Conservation (phyloP, 2,113 vertebrate species). For the Macrotus californicus region DNA sequence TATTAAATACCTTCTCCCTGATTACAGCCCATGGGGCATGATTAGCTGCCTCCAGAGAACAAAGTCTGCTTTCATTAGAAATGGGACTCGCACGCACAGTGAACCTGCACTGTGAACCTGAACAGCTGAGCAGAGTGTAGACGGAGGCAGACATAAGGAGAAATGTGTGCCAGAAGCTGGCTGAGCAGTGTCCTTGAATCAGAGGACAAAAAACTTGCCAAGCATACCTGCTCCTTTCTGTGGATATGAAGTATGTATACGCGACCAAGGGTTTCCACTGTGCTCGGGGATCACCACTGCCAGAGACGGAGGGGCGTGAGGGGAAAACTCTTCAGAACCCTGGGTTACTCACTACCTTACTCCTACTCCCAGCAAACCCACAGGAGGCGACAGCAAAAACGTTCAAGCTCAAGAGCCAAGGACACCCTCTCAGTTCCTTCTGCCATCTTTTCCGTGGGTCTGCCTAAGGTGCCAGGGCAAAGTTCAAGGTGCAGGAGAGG, state of each 20-base stretch:
- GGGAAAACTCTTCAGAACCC: neutral
- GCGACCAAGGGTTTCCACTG: neutral
- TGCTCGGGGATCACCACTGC: neutral
- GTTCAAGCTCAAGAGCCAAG: neutral
- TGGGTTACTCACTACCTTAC: neutral
- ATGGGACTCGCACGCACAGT: slow-evolving; percentile 81
- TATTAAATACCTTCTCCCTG: slow-evolving; percentile 86
- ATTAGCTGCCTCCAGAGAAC: slow-evolving; percentile 85
- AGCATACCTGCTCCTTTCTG: neutral
- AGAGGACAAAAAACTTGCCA: neutral
- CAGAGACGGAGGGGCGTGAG: neutral
- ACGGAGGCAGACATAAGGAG: slow-evolving; percentile 7
- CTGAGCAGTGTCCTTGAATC: neutral
- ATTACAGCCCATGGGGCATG: slow-evolving; percentile 85
- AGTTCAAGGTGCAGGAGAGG: neutral
- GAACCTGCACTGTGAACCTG: slow-evolving; percentile 75
- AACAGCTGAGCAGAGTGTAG: slow-evolving; percentile 77
- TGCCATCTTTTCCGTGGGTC: neutral
- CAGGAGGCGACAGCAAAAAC: neutral
- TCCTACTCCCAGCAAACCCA: neutral
- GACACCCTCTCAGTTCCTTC: neutral
- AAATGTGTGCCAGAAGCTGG: neutral
- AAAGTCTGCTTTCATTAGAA: slow-evolving; percentile 86
- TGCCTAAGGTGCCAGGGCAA: neutral
- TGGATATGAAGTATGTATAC: neutral